Base-by-base conservation (phyloP, 2,113 vertebrate genomes). In the Gavialis gangeticus region DNA sequence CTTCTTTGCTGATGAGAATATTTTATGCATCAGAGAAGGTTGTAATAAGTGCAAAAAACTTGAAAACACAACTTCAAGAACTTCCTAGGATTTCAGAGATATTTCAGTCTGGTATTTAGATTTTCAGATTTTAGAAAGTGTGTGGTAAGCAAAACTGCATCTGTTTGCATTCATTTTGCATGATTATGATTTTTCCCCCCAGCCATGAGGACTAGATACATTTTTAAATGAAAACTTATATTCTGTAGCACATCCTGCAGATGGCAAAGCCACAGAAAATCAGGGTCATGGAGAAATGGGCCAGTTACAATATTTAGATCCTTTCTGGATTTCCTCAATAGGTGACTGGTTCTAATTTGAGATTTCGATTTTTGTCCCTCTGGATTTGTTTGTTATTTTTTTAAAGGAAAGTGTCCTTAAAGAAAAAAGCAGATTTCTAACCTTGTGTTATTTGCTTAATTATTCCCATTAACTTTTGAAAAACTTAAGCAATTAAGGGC, bases 401-500 rank as follows among this genome's bases (percentile, higher is more conserved):
- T 46, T 46, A 46, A 46, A 46, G 46, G 46, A 46, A 46, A 46
- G 46, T 2, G 7, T 69, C 28, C 12, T 69, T 69, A 69, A 30
- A 34, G 46, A 46, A 69, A 94, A 86, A 89, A 62, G 1, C 85
- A 88, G 85, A 62, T 62, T 62, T 7, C 10, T 10, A 62, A 46
- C 46, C 60, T 62, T 24, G 21, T 73, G 59, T 85, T 58, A 87
- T 78, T 19, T 10, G 75, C 81, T 89, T 95, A 13, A 63, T 24
- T 84, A 46, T 46, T 46, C 46, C 46, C 46, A 46, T 46, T 46
- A 46, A 46, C 46, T 46, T 46, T 46, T 46, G 15, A 30, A 17
- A 64, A 12, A n/a, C 25, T 88, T 88, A 93, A 92, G 89, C 22
- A 21, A 3, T 94, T 92, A 95, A 92, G 94, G 75, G 76, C 69